phyloP scores from a whole-genome alignment of 2,797 vertebrate species.

The Propithecus perrieri region DNA sequence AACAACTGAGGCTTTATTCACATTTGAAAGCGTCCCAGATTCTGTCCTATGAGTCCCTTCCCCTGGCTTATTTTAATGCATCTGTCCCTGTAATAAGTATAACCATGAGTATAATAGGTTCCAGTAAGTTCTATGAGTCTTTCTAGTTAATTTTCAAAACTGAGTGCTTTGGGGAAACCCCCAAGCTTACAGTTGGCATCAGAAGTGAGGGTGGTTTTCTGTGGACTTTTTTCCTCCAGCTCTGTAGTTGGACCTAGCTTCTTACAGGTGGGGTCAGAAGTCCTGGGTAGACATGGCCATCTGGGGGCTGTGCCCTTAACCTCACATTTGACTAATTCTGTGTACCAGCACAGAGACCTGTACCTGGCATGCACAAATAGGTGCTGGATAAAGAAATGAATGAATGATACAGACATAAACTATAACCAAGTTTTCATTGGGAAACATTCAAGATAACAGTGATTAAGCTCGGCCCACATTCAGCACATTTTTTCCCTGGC shows the following conservation, averaged over 20 bases:
- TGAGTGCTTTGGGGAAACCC: neutral
- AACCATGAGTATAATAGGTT: neutral
- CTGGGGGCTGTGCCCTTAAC: neutral
- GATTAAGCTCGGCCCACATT: neutral
- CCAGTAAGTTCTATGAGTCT: neutral
- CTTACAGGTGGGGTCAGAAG: neutral
- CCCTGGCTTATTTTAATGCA: neutral
- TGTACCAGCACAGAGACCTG: neutral
- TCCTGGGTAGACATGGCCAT: neutral
- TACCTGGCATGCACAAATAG: neutral
- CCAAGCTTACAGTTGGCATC: neutral
- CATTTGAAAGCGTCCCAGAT: too few species aligned
- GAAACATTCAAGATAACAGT: neutral
- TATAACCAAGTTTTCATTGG: neutral
- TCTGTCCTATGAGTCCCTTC: neutral
- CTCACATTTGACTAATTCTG: neutral
- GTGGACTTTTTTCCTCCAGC: neutral
- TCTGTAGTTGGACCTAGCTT: neutral
- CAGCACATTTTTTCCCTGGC: neutral
- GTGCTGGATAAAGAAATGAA: neutral
- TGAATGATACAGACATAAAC: neutral
- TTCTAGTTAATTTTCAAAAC: neutral
- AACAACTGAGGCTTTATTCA: neutral
- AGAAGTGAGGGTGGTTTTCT: neutral
- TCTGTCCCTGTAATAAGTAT: neutral